Evolutionary conservation across 2,797 vertebrate species (phyloP).

Genomic region (Enteromius radiatus): DNA sequence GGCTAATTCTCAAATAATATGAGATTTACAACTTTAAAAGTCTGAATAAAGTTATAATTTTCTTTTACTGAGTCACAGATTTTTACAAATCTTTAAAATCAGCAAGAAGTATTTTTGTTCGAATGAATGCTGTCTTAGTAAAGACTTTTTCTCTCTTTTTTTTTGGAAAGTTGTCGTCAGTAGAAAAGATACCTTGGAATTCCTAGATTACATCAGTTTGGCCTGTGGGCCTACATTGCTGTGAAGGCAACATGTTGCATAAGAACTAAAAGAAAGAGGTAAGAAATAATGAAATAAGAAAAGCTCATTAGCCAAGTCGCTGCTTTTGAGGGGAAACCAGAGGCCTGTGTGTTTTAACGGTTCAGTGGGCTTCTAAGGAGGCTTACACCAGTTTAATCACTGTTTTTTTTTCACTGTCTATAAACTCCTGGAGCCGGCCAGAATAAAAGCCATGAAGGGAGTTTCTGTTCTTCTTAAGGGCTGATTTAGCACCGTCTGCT

Average conservation of each 20-base stretch:
- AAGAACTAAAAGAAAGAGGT: conserved; percentile 54
- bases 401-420: conserved; percentile 67
- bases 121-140: not conserved
- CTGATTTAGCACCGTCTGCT: conserved; percentile 75
- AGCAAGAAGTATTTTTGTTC: not conserved
- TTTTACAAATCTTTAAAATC: not conserved
- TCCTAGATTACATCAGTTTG: conserved; percentile 21
- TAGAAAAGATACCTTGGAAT: not conserved
- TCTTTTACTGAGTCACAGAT: no score
- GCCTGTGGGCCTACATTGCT: not conserved
- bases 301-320: conserved; percentile 58
- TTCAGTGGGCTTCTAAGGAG: conserved; percentile 71
- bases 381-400: conserved; percentile 72
- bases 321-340: conserved; percentile 67
- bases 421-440: conserved; percentile 67
- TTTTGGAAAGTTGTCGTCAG: not conserved
- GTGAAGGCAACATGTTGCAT: conserved; percentile 43
- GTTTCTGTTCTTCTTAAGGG: conserved; percentile 61
- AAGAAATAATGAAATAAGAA: conserved; percentile 62
- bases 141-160: no score
- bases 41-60: not conserved
- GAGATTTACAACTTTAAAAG: not conserved
- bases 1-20: not conserved
- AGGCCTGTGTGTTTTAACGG: conserved; percentile 74
- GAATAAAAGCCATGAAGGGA: conserved; percentile 57